These are phyloP conservation scores for Clistopyga incitator DNA, from an alignment of 2,888 invertebrate genomes.

Conservation along the genomic window DNA sequence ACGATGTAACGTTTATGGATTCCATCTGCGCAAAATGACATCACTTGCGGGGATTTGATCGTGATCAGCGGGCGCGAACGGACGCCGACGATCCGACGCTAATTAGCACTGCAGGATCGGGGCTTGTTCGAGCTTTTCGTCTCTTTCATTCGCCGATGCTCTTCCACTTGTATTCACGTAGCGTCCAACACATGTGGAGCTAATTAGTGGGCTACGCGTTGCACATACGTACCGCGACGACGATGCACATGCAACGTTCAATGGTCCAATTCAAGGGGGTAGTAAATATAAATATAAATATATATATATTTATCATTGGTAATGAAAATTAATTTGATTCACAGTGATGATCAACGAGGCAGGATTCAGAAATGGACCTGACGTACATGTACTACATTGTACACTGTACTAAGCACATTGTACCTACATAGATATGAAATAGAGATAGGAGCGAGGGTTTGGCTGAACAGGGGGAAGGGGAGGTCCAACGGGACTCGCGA, in stretches of 20 bases:
- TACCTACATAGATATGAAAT: constrained; percentile 30
- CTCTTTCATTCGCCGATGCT: constrained; percentile 18
- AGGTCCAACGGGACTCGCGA: constrained; percentile 34
- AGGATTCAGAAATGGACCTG: constrained; percentile 47
- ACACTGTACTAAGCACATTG: constrained; percentile 10
- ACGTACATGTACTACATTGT: constrained; percentile 24
- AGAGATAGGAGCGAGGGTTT: constrained; percentile 34
- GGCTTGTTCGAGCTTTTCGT: constrained; percentile 17
- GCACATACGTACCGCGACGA: constrained; percentile 1
- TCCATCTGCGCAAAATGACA: neutral
- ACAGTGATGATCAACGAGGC: constrained; percentile 49
- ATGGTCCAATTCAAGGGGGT: neutral
- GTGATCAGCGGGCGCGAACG: constrained; percentile 13
- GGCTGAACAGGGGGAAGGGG: constrained; percentile 9
- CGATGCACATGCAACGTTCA: neutral
- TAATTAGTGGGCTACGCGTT: constrained; percentile 41
- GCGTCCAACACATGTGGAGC: constrained; percentile 26
- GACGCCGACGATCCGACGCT: constrained; percentile 7
- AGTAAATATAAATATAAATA: neutral
- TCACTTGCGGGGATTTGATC: constrained; percentile 8
- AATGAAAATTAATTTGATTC: constrained; percentile 60
- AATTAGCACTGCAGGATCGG: constrained; percentile 26
- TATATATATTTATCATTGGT: constrained; percentile 23
- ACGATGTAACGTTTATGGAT: constrained; percentile 7
- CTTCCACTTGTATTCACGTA: constrained; percentile 29